These are phyloP conservation scores for Poliocrania exsul DNA, from an alignment of 2,797 vertebrate species.

Conservation along the genomic window DNA sequence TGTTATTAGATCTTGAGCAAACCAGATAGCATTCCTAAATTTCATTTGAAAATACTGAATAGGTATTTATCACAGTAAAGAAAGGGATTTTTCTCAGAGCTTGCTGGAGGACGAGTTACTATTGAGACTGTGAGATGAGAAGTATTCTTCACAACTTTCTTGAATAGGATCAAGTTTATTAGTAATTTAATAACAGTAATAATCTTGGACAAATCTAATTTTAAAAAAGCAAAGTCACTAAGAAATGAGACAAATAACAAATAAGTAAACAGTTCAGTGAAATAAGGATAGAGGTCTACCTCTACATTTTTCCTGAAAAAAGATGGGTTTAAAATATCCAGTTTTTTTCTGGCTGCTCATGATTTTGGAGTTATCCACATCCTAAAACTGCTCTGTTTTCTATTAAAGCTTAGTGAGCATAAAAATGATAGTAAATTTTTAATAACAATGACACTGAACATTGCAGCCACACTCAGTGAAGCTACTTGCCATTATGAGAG, in stretches of 20 bases:
- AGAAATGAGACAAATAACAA: conserved; percentile 6
- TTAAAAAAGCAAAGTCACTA: not conserved
- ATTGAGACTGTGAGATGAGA: not conserved
- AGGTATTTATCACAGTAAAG: not conserved
- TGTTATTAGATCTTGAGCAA: not conserved
- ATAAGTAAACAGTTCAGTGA: not conserved
- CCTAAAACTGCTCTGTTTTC: not conserved
- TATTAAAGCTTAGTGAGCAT: not conserved
- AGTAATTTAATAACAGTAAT: not conserved
- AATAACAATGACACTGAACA: not conserved
- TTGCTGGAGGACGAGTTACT: not conserved
- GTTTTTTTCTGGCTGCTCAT: not conserved
- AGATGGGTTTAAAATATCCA: not conserved
- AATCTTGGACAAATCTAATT: not conserved
- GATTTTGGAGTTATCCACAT: not conserved
- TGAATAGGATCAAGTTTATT: not conserved
- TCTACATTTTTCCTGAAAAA: not conserved
- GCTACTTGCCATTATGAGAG: not conserved
- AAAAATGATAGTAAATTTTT: not conserved
- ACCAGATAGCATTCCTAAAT: not conserved
- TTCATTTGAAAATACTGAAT: not conserved
- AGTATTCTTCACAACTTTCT: not conserved
- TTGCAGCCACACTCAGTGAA: not conserved
- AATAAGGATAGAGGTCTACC: not conserved
- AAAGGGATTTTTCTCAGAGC: not conserved